Evolutionary conservation across 2,113 vertebrate genomes (phyloP), one percentile per base, ranked within the genome.

Genomic region (Haemorhous mexicanus): DNA sequence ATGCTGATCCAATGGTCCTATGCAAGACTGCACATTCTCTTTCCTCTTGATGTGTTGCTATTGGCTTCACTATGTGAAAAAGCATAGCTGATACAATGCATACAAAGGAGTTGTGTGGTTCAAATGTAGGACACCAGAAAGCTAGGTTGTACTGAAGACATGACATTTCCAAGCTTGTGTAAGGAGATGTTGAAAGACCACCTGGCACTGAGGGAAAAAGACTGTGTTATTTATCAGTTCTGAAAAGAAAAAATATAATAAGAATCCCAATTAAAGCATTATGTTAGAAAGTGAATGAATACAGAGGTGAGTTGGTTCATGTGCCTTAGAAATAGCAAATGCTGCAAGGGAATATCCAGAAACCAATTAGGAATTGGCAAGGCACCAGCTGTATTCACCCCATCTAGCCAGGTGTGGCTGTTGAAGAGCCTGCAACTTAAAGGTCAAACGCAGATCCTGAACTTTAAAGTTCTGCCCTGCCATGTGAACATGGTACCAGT

Each of bases 161-260:
- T 0, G 3, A 35, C 0, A 8, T 55, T 92, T 81, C 27, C 58
- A 28, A 32, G 47, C 35, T 90, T 0, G 0, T 78, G 24, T 63
- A 39, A 74, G 63, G 50, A 80, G 46, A n/a, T 23, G 6, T 19
- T 85, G 58, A 90, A 94, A 87, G 59, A 41, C 46, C 75, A 35
- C 39, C n/a, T 80, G 27, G 30, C 47, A 56, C 0, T 53, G 72
- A 82, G 56, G 50, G 27, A 52, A 76, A 69, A 92, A 41, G 28
- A 13, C 76, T 53, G 13, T 72, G 17, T 52, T 92, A 73, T 66
- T 59, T 78, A 78, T 72, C n/a, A 19, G n/a, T 72, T 77, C 35
- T 68, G 77, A 72, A 77, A 88, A 83, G 50, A 16, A 82, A 72
- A 80, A 50, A n/a, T 50, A 23, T 52, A 63, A 4, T 59, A 37